These are phyloP conservation scores for Muraenolepis orangiensis DNA, from an alignment of 2,797 vertebrate species.

Conservation along the genomic window DNA sequence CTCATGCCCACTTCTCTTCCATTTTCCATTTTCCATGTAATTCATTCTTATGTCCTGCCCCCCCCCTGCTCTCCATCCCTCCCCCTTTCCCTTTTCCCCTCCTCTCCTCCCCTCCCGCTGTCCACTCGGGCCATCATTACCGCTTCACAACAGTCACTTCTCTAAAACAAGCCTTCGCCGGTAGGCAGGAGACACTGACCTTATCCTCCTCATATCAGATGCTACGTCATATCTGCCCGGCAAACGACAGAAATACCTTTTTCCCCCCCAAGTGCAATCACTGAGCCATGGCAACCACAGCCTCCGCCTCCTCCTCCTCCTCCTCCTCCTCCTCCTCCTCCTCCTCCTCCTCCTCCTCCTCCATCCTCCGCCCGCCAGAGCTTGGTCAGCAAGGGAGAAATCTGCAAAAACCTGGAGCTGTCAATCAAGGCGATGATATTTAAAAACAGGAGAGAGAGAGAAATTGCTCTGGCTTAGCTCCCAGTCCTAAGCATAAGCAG, in stretches of 20 bases:
- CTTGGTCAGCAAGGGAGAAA: constrained; percentile 41
- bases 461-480: constrained; percentile 26
- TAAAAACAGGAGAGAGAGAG: constrained; percentile 6
- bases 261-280: constrained; percentile 67
- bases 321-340: no score
- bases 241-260: constrained; percentile 75
- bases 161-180: not conserved
- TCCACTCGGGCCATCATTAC: no score
- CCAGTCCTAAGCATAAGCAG: constrained; percentile 23
- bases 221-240: constrained; percentile 70
- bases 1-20: not conserved
- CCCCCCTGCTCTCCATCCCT: not conserved
- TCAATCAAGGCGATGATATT: constrained; percentile 49
- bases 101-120: no score
- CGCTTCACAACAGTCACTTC: no score
- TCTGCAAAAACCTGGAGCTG: constrained; percentile 54
- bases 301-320: no score
- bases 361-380: constrained; percentile 17
- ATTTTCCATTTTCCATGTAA: no score
- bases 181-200: constrained; percentile 55
- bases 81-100: no score
- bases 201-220: constrained; percentile 74
- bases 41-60: not conserved
- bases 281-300: constrained; percentile 48
- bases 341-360: not conserved